phyloP scores from a whole-genome alignment of 2,888 invertebrate genomes.

The Drosophila meridiana region DNA sequence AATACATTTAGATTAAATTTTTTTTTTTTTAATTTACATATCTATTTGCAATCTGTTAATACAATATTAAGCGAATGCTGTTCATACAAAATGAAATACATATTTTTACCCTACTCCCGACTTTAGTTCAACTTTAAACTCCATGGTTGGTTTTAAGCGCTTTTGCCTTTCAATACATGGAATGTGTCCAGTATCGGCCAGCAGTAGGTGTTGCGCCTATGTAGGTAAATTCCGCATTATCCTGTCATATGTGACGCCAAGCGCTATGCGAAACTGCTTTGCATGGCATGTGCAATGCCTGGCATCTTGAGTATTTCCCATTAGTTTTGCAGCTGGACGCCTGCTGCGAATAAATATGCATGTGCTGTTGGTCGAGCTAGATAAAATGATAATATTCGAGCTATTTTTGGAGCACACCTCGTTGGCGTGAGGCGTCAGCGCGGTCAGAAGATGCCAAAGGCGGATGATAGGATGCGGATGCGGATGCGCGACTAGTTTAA shows the following conservation, averaged over 20 bases:
- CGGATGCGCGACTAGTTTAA: slow-evolving; percentile 22
- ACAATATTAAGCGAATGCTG: too few relatives aligned
- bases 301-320: slow-evolving; percentile 4
- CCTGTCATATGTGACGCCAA: not conserved
- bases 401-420: slow-evolving; percentile 5
- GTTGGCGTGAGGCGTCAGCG: not conserved
- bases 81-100: too few relatives aligned
- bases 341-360: not conserved
- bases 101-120: too few relatives aligned
- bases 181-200: not conserved
- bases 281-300: not conserved
- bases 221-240: not conserved
- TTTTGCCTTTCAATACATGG: not conserved
- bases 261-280: not conserved
- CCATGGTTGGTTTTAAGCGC: not conserved
- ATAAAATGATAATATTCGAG: not conserved
- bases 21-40: too few relatives aligned
- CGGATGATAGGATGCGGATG: not conserved
- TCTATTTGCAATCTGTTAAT: too few relatives aligned
- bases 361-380: not conserved
- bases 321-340: not conserved
- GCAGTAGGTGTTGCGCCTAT: not conserved
- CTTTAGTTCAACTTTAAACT: not conserved
- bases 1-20: too few relatives aligned
- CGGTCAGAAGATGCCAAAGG: slow-evolving; percentile 1